Conservation (phyloP, 2,888 invertebrate species). For the Eledona agricola region DNA sequence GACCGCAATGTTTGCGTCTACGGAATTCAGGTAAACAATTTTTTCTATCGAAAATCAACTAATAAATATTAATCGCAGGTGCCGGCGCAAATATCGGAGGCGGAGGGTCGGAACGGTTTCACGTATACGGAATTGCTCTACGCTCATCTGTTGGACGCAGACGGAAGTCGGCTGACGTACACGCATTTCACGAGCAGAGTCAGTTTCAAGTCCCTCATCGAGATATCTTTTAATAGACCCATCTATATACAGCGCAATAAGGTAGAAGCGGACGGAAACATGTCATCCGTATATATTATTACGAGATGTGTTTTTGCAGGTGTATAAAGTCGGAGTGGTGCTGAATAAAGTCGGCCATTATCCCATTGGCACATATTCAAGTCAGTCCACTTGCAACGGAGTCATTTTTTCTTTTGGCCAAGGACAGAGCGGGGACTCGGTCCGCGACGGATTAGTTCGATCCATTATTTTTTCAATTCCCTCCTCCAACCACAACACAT, state of each 20-base stretch:
- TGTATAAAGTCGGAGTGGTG: conserved; percentile 83
- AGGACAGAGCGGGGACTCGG: conserved; percentile 74
- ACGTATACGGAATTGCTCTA: conserved; percentile 81
- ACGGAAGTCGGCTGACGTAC: conserved; percentile 81
- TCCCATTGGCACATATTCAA: conserved; percentile 78
- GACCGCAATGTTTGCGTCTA: conserved; percentile 81
- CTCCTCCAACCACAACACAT: conserved; percentile 54
- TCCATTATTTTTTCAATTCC: conserved; percentile 75
- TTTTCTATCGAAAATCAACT: background rate
- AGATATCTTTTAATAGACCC: conserved; percentile 82
- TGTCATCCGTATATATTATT: background rate
- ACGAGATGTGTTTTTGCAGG: conserved; percentile 60
- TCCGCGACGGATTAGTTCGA: conserved; percentile 80
- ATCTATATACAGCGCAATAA: conserved; percentile 79
- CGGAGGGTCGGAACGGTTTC: conserved; percentile 57
- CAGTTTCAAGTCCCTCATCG: conserved; percentile 76
- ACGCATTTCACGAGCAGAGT: conserved; percentile 84
- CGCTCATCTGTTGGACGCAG: conserved; percentile 81
- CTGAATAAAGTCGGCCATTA: conserved; percentile 86
- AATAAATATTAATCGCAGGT: conserved; percentile 61
- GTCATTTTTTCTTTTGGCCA: conserved; percentile 81
- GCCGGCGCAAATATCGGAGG: conserved; percentile 75
- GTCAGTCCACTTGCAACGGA: conserved; percentile 73
- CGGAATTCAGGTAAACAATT: conserved; percentile 69
- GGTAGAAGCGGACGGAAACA: too few species aligned